These are phyloP conservation scores for Drosophila glabriapex DNA, from an alignment of 2,888 invertebrate species.

Conservation along the genomic window DNA sequence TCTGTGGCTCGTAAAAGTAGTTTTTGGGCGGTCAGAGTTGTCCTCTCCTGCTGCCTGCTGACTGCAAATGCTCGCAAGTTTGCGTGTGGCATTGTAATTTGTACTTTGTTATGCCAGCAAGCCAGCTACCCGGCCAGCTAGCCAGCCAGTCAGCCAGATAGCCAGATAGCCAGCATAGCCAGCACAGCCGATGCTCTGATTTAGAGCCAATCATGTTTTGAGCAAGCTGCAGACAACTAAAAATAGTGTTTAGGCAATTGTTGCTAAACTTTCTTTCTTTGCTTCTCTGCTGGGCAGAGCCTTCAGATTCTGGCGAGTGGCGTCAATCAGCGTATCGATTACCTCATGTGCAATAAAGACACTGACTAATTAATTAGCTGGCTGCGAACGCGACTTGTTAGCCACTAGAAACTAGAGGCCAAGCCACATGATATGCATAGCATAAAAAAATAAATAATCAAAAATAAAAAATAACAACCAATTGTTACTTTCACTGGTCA, in stretches of 20 bases:
- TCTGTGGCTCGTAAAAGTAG: slow-evolving; percentile 62
- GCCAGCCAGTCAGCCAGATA: neutral
- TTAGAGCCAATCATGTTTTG: slow-evolving; percentile 46
- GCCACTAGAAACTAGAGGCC: neutral
- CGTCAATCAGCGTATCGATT: slow-evolving; percentile 27
- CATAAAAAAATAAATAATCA: slow-evolving; percentile 6
- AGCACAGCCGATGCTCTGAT: slow-evolving; percentile 42
- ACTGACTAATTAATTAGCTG: slow-evolving; percentile 41
- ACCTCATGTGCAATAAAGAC: slow-evolving; percentile 45
- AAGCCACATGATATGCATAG: neutral
- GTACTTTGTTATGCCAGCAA: slow-evolving; percentile 47
- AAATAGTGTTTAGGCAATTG: slow-evolving; percentile 53
- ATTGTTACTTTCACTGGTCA: slow-evolving; percentile 75
- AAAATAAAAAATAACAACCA: slow-evolving; percentile 48
- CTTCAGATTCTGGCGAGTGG: neutral
- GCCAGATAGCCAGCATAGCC: slow-evolving; percentile 33
- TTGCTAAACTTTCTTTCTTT: slow-evolving; percentile 57
- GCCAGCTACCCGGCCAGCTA: neutral
- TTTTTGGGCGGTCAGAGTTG: slow-evolving; percentile 40
- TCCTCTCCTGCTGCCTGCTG: slow-evolving; percentile 2
- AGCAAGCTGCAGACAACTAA: slow-evolving; percentile 22
- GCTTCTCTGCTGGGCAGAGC: neutral
- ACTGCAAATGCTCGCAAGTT: slow-evolving; percentile 52
- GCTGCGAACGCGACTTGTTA: slow-evolving; percentile 45
- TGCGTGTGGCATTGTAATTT: slow-evolving; percentile 41